phyloP scores from a whole-genome alignment of 2,888 invertebrate species.

The Seira sanloemensis region DNA sequence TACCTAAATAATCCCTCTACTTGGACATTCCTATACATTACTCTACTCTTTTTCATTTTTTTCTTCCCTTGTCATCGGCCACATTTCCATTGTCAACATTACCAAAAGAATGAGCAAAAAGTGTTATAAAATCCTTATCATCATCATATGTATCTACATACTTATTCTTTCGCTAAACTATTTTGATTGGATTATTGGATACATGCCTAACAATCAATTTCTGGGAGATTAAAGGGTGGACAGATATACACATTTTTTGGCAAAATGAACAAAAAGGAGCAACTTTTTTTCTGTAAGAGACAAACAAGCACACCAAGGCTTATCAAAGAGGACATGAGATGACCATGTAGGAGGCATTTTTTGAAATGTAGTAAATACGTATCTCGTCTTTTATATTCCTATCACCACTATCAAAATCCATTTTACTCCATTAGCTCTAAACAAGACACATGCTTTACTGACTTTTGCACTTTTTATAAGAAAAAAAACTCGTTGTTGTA shows the following conservation, averaged over 20 bases:
- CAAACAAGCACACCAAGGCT: conserved; percentile 50
- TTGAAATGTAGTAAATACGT: too few species aligned
- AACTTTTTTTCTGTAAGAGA: conserved; percentile 23
- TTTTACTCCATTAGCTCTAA: neutral
- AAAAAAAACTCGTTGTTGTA: neutral
- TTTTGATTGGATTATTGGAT: neutral
- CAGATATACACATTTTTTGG: neutral
- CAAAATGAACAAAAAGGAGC: neutral
- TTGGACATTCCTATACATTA: neutral
- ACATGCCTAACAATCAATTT: conserved; percentile 6
- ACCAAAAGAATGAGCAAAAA: neutral
- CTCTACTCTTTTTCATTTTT: neutral
- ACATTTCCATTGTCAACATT: neutral
- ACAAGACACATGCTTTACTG: conserved; percentile 46
- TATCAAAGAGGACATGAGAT: conserved; percentile 52
- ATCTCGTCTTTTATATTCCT: conserved; percentile 2
- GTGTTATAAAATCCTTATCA: neutral
- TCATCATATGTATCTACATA: neutral
- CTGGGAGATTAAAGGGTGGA: neutral
- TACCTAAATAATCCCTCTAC: neutral
- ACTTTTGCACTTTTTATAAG: conserved; percentile 42
- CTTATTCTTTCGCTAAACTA: neutral
- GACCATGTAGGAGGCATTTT: conserved; percentile 50
- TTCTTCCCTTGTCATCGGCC: neutral
- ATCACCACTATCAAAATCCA: conserved; percentile 7